Evolutionary conservation across 2,888 invertebrate genomes (phyloP).

Genomic region (Noctua pronuba): DNA sequence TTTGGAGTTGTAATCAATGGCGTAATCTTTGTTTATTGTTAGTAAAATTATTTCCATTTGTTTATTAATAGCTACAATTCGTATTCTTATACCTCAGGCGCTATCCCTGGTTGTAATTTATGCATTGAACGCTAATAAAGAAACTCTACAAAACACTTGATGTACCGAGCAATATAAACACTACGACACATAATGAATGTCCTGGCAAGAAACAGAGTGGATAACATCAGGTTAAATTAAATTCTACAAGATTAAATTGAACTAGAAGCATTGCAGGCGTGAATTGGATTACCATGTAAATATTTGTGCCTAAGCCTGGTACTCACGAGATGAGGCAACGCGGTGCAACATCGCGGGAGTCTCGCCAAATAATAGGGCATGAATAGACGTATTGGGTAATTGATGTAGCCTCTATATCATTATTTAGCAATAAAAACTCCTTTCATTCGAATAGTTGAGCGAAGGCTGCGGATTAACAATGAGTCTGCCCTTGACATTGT

Average conservation of each 20-base stretch:
- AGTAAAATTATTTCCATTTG: conserved; percentile 8
- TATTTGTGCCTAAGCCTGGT: conserved; percentile 56
- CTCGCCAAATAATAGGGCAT: conserved; percentile 59
- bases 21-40: conserved; percentile 15
- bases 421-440: conserved; percentile 68
- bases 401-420: conserved; percentile 61
- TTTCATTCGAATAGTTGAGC: conserved; percentile 55
- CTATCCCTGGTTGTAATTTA: conserved; percentile 11
- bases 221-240: conserved; percentile 55
- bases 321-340: conserved; percentile 57
- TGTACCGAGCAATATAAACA: conserved; percentile 11
- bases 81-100: neutral
- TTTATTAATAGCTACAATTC: neutral
- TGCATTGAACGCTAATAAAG: conserved; percentile 11
- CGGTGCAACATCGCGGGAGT: conserved; percentile 61
- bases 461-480: conserved; percentile 62
- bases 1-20: conserved; percentile 13
- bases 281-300: conserved; percentile 64
- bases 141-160: conserved; percentile 3
- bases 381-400: conserved; percentile 65
- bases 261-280: conserved; percentile 45
- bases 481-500: conserved; percentile 60
- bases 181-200: conserved; percentile 38
- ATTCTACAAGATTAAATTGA: conserved; percentile 44
- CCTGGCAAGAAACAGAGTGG: conserved; percentile 46